Base-by-base conservation (phyloP, 2,888 invertebrate genomes). In the Crepidodera aurea region DNA sequence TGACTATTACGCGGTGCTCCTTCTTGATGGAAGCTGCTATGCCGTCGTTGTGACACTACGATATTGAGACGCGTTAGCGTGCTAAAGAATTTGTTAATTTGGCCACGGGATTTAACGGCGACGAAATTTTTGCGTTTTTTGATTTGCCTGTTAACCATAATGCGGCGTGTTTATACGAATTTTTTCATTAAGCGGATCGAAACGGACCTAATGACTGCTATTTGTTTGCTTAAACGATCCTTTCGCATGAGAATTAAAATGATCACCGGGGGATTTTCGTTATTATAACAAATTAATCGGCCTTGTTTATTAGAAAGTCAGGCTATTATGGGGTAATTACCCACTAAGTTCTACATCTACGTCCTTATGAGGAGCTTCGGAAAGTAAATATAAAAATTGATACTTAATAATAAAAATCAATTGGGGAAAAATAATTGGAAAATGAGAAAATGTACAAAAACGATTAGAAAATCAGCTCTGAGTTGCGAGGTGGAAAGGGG, bases 61-160 rank as follows among this genome's bases (percentile, higher is more conserved):
- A 53, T 53, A 60, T 60, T 46, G 60, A 53, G 51, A 44, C 27
- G 40, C 42, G 40, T 54, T 54, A 54, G 55, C 29, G 25, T 32
- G 55, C 55, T 34, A 32, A 55, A 55, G 55, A 55, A 55, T 55
- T 55, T 55, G 55, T 55, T 55, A 55, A 55, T 55, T 55, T 34
- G 55, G 40, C 22, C 32, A 19, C 55, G 32, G 42, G 42, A 44
- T 44, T 55, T 44, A 55, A 44, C 13, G 44, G 37, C 44, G 22
- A 44, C 10, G 6, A 44, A 44, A 48, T 48, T 48, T 46, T 46
- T 46, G 3, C 8, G 25, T 18, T 18, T 46, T 19, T 27, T 22
- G 25, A 10, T 25, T 48, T n/a, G 22, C 25, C 19, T 15, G 46
- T 22, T 27, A 15, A 5, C n/a, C 48, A 15, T 48, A 27, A 48